Conservation (phyloP, 1,140 invertebrate genomes). For the Saccostrea glomerata region DNA sequence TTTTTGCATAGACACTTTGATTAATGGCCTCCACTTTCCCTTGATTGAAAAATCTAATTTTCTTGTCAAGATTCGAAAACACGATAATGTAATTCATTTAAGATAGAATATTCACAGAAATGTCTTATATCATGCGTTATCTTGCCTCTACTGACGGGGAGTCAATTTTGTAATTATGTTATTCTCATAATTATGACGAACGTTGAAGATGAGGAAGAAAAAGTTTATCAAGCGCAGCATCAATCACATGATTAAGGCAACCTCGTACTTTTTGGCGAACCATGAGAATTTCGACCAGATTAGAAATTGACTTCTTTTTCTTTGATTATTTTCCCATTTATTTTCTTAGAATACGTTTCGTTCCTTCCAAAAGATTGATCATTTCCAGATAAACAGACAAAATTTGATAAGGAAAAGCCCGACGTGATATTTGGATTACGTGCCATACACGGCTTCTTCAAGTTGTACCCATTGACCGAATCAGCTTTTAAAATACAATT, state of each 20-base stretch:
- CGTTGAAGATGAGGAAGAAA: conserved; percentile 14
- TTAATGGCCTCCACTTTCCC: conserved; percentile 30
- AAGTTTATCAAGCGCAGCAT: conserved; percentile 31
- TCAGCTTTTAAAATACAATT: not conserved
- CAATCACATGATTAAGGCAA: conserved; percentile 27
- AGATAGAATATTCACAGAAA: conserved; percentile 29
- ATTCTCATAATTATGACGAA: conserved; percentile 31
- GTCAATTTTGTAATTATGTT: conserved; percentile 37
- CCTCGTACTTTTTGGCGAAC: not conserved
- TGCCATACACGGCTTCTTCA: not conserved
- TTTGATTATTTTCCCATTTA: conserved; percentile 34
- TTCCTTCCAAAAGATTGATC: conserved; percentile 26
- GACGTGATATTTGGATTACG: conserved; percentile 23
- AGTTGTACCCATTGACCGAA: not conserved
- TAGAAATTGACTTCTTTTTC: conserved; percentile 34
- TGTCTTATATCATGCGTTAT: conserved; percentile 38
- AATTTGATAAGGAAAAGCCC: conserved; percentile 19
- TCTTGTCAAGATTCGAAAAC: conserved; percentile 38
- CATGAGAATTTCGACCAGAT: conserved; percentile 17
- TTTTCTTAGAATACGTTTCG: conserved; percentile 23
- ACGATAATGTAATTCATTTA: conserved; percentile 38
- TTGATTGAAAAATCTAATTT: conserved; percentile 37
- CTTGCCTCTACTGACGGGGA: not conserved
- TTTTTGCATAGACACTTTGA: conserved; percentile 26
- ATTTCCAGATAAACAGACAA: conserved; percentile 16